Base-by-base conservation (phyloP, 1,140 invertebrate genomes). In the Drosophila nikananu region DNA sequence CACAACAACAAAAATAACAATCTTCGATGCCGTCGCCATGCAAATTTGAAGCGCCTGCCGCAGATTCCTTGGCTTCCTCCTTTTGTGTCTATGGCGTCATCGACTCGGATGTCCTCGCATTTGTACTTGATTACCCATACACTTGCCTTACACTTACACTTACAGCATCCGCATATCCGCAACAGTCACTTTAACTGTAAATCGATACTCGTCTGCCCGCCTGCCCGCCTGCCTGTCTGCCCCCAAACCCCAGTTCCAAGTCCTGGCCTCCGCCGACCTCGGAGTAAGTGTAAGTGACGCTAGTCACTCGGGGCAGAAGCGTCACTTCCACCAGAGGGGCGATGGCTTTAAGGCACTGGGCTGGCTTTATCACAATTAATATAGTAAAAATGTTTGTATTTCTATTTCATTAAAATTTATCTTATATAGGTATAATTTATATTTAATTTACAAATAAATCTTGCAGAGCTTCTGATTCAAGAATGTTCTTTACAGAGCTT, bases 91-190 rank as follows among this genome's bases (percentile, higher is more conserved):
- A 77, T 65, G 74, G 57, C 64, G 71, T 73, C 71, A 61, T 74
- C 55, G 71, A 48, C 35, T 73, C 54, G 27, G 35, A 48, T 68
- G 42, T 71, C 52, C 58, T 32, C 55, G 57, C 73, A 70, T 77
- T 79, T 78, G 76, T 78, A 71, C 74, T 79, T 79, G 75, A 79
- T 79, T 79, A 79, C 76, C 76, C 76, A 72, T 57, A 63, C 71
- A 66, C 68, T 70, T 35, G 44, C 59, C 48, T 17, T 17, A 32
- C 66, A 59, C 68, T 68, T 72, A 52, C 54, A 72, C 42, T 25
- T 9, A 23, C 68, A 27, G 35, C 70, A 77, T 41, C 25, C 51
- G 21, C 68, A 71, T n/a, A 71, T 23, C 52, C 32, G 61, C 54
- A 77, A 57, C 39, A 76, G 54, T 52, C 57, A 80, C 83, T 77